Conservation (phyloP, 2,888 invertebrate genomes). For the Drosophila multiciliata region DNA sequence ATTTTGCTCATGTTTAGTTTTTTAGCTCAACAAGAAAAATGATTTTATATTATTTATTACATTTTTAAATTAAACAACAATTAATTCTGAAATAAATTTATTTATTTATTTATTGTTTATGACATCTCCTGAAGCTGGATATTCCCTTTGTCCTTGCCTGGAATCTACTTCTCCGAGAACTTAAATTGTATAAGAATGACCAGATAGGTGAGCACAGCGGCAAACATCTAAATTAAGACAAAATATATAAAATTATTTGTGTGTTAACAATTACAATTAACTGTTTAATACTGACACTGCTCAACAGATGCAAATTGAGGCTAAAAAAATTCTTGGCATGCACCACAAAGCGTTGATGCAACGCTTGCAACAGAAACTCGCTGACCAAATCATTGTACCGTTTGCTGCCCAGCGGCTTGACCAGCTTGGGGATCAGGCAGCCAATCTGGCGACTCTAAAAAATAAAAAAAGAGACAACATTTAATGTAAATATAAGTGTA, state of each 20-base stretch:
- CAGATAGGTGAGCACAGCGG: conserved; percentile 82
- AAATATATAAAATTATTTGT: not conserved
- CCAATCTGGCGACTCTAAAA: conserved; percentile 83
- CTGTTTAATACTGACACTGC: conserved; percentile 72
- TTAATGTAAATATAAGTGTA: not conserved
- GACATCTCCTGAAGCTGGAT: not conserved
- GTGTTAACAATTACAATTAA: not conserved
- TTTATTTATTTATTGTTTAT: not conserved
- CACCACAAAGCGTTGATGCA: conserved; percentile 83
- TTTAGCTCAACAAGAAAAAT: too few relatives aligned
- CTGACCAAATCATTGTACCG: conserved; percentile 82
- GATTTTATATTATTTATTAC: not conserved
- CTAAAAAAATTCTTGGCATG: conserved; percentile 84
- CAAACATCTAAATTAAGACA: conserved; percentile 73
- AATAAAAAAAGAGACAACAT: conserved; percentile 1
- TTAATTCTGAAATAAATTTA: not conserved
- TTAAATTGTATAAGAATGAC: conserved; percentile 84
- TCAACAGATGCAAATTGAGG: conserved; percentile 82
- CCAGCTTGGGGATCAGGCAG: conserved; percentile 82
- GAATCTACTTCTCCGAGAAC: conserved; percentile 58
- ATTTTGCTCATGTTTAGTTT: not conserved
- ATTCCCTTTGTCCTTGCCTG: not conserved
- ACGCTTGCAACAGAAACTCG: conserved; percentile 83
- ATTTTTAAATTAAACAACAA: too few relatives aligned
- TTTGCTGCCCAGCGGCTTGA: conserved; percentile 80